Base-by-base conservation (phyloP, 2,888 invertebrate species). In the Lasioglossum pauxillum region DNA sequence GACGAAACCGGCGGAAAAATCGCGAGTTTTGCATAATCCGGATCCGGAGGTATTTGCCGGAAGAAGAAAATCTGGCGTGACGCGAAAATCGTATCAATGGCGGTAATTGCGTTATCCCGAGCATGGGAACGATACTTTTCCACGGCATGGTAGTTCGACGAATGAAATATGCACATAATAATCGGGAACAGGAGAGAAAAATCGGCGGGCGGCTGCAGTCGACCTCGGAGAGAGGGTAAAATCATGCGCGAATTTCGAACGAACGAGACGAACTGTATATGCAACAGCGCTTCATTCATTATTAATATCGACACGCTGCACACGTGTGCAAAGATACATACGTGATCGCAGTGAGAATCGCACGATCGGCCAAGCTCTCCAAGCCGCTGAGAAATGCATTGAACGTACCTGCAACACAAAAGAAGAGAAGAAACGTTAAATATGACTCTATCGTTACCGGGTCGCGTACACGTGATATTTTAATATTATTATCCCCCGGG, bases 321-420 rank as follows among this genome's bases (percentile, higher is more conserved):
- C 83, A 89, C 82, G 86, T 83, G 86, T 83, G 89, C 79, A 86
- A 86, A 88, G 85, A 89, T 91, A 91, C 90, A 86, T 91, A 91
- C 91, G 89, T 92, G 91, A 92, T 87, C 88, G 84, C 84, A 53
- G 85, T 90, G 83, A 84, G 87, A 91, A 92, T 90, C 76, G 77
- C 84, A 78, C 71, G 72, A 73, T 76, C 86, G 87, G 76, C 12
- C 71, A 31, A 41, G 41, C 41, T 53, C 64, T 83, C 46, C 41
- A 78, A 81, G 71, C 44, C 74, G 81, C 31, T 74, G 85, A 79
- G 86, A 89, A 88, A 88, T 88, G 78, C 87, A 64, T 78, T 74
- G 73, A 85, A 91, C 91, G 84, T 91, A 91, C 91, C 92, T 91
- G 90, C 35, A 91, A 91, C 92, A 90, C 44, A 82, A 91, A 85